Conservation (phyloP, 2,888 invertebrate genomes). For the Hydrotaea cyrtoneurina region DNA sequence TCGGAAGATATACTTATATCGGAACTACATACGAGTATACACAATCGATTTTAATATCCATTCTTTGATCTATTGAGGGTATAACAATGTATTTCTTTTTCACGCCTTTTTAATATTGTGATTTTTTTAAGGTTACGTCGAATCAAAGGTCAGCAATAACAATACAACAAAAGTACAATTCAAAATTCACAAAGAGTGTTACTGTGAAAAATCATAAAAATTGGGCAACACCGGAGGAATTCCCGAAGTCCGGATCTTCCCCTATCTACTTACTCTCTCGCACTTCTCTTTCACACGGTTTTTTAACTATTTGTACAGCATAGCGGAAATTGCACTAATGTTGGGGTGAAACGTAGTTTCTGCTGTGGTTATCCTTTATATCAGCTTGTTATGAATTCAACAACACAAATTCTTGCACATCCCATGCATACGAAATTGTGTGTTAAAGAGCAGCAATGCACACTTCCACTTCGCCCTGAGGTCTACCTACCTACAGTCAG, state of each 20-base stretch:
- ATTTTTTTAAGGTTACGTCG: no score
- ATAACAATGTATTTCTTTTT: no score
- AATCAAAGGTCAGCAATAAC: no score
- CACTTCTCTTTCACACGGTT: conserved; percentile 5
- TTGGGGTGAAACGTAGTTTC: conserved; percentile 28
- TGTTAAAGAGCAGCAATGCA: background rate
- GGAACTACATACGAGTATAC: no score
- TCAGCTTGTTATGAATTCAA: conserved; percentile 40
- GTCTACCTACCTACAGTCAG: no score
- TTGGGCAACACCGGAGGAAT: background rate
- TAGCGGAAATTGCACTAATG: background rate
- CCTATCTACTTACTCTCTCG: background rate
- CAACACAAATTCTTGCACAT: background rate
- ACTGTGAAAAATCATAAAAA: background rate
- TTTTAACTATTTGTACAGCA: background rate
- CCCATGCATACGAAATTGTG: background rate
- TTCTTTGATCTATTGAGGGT: no score
- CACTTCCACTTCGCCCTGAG: background rate
- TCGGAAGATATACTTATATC: no score
- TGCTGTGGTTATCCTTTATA: background rate
- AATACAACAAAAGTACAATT: no score
- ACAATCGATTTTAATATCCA: no score
- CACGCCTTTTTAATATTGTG: no score
- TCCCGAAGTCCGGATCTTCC: background rate
- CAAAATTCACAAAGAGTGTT: no score